Conservation (phyloP, 1,140 invertebrate genomes). For the Paramacrobiotus metropolitanus region DNA sequence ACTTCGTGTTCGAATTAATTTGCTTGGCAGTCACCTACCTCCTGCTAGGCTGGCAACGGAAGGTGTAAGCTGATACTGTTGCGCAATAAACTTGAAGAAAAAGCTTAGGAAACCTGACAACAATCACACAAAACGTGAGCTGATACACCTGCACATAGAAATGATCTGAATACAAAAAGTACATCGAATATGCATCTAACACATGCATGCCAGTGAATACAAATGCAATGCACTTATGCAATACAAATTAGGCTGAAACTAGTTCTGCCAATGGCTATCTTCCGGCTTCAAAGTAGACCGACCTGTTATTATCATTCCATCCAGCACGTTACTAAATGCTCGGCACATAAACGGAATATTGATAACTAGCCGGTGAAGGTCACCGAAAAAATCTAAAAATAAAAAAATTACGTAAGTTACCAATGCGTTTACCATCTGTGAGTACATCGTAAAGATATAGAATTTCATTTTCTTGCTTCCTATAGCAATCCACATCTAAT, state of each 20-base stretch:
- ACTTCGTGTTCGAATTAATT: too few species aligned
- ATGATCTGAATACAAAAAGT: too few species aligned
- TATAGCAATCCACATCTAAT: too few species aligned
- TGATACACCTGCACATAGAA: too few species aligned
- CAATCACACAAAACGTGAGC: too few species aligned
- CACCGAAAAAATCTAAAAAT: background rate
- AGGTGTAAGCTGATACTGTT: background rate
- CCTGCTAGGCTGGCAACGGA: background rate
- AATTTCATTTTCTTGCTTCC: too few species aligned
- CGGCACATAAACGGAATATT: constrained; percentile 2
- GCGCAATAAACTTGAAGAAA: constrained; percentile 3
- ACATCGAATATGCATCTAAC: too few species aligned
- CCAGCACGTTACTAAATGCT: background rate
- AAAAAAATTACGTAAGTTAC: background rate
- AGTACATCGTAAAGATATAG: too few species aligned
- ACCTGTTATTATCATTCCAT: constrained; percentile 1
- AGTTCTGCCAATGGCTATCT: background rate
- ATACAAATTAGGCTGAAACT: too few species aligned
- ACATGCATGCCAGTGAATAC: too few species aligned
- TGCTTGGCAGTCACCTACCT: too few species aligned
- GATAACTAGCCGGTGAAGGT: background rate
- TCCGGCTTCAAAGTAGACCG: background rate
- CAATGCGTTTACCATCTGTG: background rate
- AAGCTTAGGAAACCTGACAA: background rate
- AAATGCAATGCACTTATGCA: too few species aligned